Base-by-base conservation (phyloP, 2,888 invertebrate genomes). In the Siphonodentalium dalli region DNA sequence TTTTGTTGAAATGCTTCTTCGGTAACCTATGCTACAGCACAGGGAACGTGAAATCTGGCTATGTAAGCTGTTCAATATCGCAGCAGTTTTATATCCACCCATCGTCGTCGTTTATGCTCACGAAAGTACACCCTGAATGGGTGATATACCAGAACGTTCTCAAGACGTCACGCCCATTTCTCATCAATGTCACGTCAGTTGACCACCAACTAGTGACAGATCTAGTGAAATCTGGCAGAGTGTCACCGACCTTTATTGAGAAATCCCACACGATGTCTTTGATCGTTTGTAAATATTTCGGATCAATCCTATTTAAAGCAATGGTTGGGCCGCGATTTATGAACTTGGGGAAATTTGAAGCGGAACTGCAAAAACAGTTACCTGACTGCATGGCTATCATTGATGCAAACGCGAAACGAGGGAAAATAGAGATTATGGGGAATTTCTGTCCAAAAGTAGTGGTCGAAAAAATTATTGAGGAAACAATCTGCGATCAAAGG, bases 31-130 rank as follows among this genome's bases (percentile, higher is more conserved):
- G 71, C 34, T 63, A 66, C 29, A 77, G 56, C 44, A 61, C 69
- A 3, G 77, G 77, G 3, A 67, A 72, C 49, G 57, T 62, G 31
- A 64, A 63, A 41, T 68, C 69, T 26, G 78, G 77, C 3, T 78
- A 75, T 44, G 43, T 66, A 34, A 61, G 65, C 2, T 43, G 61
- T n/a, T 51, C 51, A 11, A 45, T 59, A 21, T 40, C 60, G 4
- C 66, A 66, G 26, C 56, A 61, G 24, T 72, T 72, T 2, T 57
- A 66, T 34, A 40, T 75, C 5, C 76, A 77, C 54, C 78, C 78
- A 6, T 76, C 75, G 0, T 74, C 75, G n/a, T 46, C 65, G 7
- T 29, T 77, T 9, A 44, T 50, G 11, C 37, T 63, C 24, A 54
- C 72, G 8, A 72, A 65, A 20, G 7, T 47, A 5, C 47, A 54